Percentiles rank a stretch among this genome's conserved stretches.
Conservation (phyloP, 2,888 invertebrate species). For the Lampropteryx suffumata region DNA sequence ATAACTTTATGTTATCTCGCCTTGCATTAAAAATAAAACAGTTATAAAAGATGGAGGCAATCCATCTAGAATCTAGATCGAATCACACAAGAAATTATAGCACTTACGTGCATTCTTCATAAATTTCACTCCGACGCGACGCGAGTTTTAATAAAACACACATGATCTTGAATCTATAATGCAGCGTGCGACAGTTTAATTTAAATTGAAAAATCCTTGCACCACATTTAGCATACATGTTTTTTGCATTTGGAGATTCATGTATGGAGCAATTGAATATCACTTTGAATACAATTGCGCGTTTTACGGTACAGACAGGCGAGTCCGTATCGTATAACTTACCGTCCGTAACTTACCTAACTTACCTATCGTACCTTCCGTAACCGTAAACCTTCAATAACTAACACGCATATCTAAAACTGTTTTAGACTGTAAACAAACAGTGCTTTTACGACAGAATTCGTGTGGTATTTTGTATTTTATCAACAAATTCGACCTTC, state of each 20-base stretch:
- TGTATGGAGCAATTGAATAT: too few species aligned
- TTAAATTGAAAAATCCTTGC: neutral
- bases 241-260: too few species aligned
- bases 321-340: too few species aligned
- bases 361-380: slow-evolving; percentile 9
- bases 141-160: slow-evolving; percentile 1
- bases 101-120: neutral
- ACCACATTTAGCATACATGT: neutral
- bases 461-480: slow-evolving; percentile 21
- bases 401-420: slow-evolving; percentile 24
- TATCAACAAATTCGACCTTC: slow-evolving; percentile 24
- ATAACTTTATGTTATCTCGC: too few species aligned
- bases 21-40: too few species aligned
- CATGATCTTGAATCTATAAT: slow-evolving; percentile 8
- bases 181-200: neutral
- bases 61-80: neutral
- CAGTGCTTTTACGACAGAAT: slow-evolving; percentile 28
- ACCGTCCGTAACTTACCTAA: slow-evolving; percentile 9
- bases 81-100: slow-evolving; percentile 1
- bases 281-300: too few species aligned
- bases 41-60: slow-evolving; percentile 1
- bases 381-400: slow-evolving; percentile 17
- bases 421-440: slow-evolving; percentile 28
- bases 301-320: too few species aligned
- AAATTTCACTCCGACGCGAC: slow-evolving; percentile 5